Evolutionary conservation across 1,140 invertebrate species (phyloP).

Genomic region (Halesus radiatus): DNA sequence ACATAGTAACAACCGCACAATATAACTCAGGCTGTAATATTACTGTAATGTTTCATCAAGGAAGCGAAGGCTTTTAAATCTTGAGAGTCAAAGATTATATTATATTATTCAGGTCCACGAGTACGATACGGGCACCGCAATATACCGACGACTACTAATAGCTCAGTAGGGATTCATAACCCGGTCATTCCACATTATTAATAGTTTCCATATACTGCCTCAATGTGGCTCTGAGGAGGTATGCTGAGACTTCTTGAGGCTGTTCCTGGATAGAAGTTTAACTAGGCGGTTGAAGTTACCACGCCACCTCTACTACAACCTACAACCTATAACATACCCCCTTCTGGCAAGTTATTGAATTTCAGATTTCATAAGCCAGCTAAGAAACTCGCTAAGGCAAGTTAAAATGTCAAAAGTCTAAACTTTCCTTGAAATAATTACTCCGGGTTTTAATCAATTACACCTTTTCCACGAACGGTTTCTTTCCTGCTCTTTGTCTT

Average conservation of each 20-base stretch:
- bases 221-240: not conserved
- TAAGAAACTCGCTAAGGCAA: not conserved
- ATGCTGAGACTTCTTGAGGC: not conserved
- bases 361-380: slow-evolving; percentile 1
- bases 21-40: no score
- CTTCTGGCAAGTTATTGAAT: slow-evolving; percentile 4
- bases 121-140: not conserved
- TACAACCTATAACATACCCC: no score
- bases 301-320: no score
- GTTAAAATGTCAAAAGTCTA: not conserved
- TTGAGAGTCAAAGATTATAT: not conserved
- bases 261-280: not conserved
- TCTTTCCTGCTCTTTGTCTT: no score
- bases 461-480: no score
- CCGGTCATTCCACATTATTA: slow-evolving; percentile 29
- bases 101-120: not conserved
- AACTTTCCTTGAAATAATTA: no score
- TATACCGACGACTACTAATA: slow-evolving; percentile 26
- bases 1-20: no score
- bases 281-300: not conserved
- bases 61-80: slow-evolving; percentile 9
- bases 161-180: slow-evolving; percentile 33
- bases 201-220: slow-evolving; percentile 23
- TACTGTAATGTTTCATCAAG: no score
- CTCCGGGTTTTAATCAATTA: no score